A percentile compares a stretch with the other conserved stretches of the same genome.
phyloP scores from a whole-genome alignment of 1,140 invertebrate species.

The Penaeus japonicus region DNA sequence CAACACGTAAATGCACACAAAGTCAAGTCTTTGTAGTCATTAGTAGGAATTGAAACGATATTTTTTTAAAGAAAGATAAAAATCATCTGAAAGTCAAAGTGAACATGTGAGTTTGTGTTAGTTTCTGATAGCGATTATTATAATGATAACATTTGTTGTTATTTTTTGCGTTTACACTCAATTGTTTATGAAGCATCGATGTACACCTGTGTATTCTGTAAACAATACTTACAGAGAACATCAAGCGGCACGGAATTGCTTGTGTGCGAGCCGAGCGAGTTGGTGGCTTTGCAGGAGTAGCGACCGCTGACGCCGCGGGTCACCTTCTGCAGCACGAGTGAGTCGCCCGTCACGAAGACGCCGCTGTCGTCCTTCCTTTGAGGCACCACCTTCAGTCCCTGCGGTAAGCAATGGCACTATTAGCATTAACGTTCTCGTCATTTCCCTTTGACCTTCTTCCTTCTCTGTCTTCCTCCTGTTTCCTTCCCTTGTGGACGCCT shows the following conservation, averaged over 20 bases:
- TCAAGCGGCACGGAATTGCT: conserved; percentile 20
- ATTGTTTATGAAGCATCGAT: not conserved
- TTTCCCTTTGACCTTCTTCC: too few species aligned
- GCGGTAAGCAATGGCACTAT: not conserved
- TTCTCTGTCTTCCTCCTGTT: too few species aligned
- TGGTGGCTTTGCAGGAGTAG: conserved; percentile 33
- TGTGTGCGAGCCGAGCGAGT: not conserved
- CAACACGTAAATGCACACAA: too few species aligned
- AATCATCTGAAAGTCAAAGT: not conserved
- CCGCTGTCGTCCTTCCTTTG: not conserved
- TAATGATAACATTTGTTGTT: too few species aligned
- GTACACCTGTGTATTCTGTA: not conserved
- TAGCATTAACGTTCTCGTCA: too few species aligned
- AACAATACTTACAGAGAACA: conserved; percentile 11
- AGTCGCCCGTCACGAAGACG: conserved; percentile 22
- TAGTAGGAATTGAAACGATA: too few species aligned
- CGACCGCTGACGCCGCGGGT: not conserved
- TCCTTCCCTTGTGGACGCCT: too few species aligned
- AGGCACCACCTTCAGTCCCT: conserved; percentile 15
- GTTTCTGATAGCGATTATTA: too few species aligned
- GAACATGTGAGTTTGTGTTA: too few species aligned
- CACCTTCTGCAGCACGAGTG: conserved; percentile 35
- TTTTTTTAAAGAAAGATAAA: not conserved
- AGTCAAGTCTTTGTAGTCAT: too few species aligned
- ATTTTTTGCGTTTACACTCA: too few species aligned